Conservation (phyloP, 1,140 invertebrate genomes). For the Aphidius ervi region DNA sequence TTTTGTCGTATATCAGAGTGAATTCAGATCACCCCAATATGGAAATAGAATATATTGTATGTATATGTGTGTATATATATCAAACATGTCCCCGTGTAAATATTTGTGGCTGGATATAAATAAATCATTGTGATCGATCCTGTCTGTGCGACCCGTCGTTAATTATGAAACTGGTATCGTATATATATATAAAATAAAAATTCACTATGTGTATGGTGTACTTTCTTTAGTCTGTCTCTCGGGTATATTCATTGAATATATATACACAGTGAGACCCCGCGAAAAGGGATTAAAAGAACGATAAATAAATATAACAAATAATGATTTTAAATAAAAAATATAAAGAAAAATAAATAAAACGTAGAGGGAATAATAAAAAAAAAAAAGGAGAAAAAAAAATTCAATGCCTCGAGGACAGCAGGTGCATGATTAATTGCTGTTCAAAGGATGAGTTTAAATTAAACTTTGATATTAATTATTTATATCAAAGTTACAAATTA, state of each 20-base stretch:
- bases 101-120: conserved; percentile 39
- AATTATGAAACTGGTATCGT: conserved; percentile 18
- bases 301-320: too few species aligned
- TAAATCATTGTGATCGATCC: conserved; percentile 34
- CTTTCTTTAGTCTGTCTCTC: conserved; percentile 1
- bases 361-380: too few species aligned
- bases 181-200: background rate
- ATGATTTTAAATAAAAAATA: too few species aligned
- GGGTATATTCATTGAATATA: background rate
- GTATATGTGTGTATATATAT: background rate
- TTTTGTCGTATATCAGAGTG: too few species aligned
- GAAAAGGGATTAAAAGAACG: background rate
- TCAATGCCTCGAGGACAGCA: conserved; percentile 16
- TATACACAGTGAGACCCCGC: too few species aligned
- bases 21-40: too few species aligned
- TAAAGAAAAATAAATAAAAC: too few species aligned
- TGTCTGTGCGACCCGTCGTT: conserved; percentile 17
- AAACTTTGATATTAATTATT: too few species aligned
- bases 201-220: background rate
- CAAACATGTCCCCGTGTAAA: conserved; percentile 31
- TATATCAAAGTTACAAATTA: background rate
- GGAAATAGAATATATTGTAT: too few species aligned
- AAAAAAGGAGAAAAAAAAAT: background rate
- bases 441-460: too few species aligned
- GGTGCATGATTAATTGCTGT: conserved; percentile 21